These are phyloP conservation scores for Drosophila mercatorum DNA, from an alignment of 2,888 invertebrate genomes.

Conservation along the genomic window DNA sequence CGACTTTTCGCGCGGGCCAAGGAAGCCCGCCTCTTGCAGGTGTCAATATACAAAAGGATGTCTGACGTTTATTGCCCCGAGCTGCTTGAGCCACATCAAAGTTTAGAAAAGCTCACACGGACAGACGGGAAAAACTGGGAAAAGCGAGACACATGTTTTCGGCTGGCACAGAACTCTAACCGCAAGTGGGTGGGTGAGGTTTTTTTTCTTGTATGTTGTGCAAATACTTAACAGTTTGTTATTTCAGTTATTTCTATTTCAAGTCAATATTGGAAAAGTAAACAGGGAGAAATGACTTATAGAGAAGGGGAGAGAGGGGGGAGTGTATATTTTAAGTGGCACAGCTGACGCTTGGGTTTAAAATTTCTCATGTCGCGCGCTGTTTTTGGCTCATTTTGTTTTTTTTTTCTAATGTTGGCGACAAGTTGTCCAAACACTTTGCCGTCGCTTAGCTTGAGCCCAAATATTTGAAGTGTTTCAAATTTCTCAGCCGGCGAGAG, in stretches of 20 bases:
- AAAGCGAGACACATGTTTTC: conserved; percentile 53
- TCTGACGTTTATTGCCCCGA: conserved; percentile 74
- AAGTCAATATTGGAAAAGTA: conserved; percentile 75
- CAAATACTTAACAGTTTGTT: conserved; percentile 63
- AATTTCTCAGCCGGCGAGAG: conserved; percentile 52
- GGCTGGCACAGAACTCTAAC: neutral
- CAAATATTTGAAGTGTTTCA: conserved; percentile 80
- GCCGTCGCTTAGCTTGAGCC: conserved; percentile 41
- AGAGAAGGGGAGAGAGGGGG: neutral
- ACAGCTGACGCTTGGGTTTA: conserved; percentile 74
- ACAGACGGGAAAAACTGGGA: conserved; percentile 39
- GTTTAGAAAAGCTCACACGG: conserved; percentile 42
- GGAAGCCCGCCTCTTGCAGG: conserved; percentile 59
- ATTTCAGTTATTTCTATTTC: conserved; percentile 57
- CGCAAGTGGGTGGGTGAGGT: conserved; percentile 1
- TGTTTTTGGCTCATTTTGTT: neutral
- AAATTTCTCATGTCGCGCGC: conserved; percentile 65
- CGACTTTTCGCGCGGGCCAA: conserved; percentile 30
- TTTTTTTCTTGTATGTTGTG: conserved; percentile 49
- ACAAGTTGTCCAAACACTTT: conserved; percentile 71
- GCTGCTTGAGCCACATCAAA: conserved; percentile 45
- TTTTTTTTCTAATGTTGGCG: conserved; percentile 50
- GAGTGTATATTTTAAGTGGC: conserved; percentile 57
- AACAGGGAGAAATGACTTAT: conserved; percentile 42
- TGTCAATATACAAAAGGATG: conserved; percentile 77